phyloP scores from a whole-genome alignment of 2,797 vertebrate species.

The Rhinophrynus dorsalis region DNA sequence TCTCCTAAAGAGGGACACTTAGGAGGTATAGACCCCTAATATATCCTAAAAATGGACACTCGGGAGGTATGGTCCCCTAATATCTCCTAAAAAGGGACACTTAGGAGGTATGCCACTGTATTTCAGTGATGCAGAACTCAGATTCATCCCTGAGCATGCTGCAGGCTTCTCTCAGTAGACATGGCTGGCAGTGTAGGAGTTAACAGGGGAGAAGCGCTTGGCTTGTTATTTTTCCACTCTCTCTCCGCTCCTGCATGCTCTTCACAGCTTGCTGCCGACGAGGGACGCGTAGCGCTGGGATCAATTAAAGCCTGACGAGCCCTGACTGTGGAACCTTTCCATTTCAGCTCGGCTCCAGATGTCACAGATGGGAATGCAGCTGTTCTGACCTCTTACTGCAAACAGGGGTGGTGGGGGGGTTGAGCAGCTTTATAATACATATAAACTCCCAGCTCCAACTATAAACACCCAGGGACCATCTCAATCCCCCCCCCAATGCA shows the following conservation, averaged over 20 bases:
- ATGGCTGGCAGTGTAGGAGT: slow-evolving; percentile 9
- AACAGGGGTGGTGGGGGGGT: slow-evolving; percentile 33
- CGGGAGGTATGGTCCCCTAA: too few relatives aligned
- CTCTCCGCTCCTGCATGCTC: slow-evolving; percentile 48
- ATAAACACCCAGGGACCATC: slow-evolving; percentile 13
- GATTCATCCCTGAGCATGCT: too few relatives aligned
- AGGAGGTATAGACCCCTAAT: too few relatives aligned
- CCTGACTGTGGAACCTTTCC: slow-evolving; percentile 52
- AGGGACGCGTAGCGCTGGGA: slow-evolving; percentile 59
- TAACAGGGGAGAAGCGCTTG: slow-evolving; percentile 34
- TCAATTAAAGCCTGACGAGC: slow-evolving; percentile 59
- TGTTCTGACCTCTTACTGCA: slow-evolving; percentile 52
- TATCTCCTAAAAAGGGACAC: too few relatives aligned
- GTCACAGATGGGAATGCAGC: slow-evolving; percentile 73
- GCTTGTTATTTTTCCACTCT: slow-evolving; percentile 48
- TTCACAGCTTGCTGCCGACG: slow-evolving; percentile 50
- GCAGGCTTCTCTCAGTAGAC: neutral
- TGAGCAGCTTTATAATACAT: slow-evolving; percentile 30
- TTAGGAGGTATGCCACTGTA: too few relatives aligned
- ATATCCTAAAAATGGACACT: too few relatives aligned
- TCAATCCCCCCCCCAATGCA: neutral
- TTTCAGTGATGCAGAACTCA: too few relatives aligned
- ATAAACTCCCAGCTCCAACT: neutral
- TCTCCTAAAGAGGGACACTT: too few relatives aligned
- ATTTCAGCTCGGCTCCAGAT: slow-evolving; percentile 76